Percentiles rank a stretch among this genome's conserved stretches.
These are phyloP conservation scores for Alexandromys fortis DNA, from an alignment of 2,113 vertebrate genomes.

Conservation along the genomic window DNA sequence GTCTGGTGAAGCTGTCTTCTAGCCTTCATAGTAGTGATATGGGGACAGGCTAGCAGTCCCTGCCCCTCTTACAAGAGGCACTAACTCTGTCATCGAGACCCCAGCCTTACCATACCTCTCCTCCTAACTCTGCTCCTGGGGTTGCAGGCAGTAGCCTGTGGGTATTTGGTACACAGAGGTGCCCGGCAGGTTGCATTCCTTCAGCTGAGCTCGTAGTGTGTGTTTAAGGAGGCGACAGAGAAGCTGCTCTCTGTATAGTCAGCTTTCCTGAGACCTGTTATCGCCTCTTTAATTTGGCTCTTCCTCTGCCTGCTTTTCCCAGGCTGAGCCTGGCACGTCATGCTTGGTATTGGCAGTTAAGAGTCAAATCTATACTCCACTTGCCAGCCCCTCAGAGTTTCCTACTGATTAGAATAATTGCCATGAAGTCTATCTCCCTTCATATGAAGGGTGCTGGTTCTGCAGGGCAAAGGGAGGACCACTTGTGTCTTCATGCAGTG, in stretches of 20 bases:
- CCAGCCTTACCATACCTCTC: neutral
- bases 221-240: neutral
- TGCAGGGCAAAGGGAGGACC: neutral
- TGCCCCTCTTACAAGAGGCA: neutral
- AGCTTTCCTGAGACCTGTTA: neutral
- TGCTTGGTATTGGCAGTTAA: accelerated
- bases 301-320: neutral
- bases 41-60: neutral
- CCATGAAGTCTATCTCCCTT: neutral
- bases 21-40: neutral
- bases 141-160: neutral
- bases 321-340: neutral
- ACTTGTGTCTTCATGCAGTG: neutral
- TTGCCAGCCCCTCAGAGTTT: neutral
- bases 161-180: neutral
- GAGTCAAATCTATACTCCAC: too few species aligned
- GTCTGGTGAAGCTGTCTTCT: neutral
- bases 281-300: accelerated
- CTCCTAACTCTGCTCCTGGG: too few species aligned
- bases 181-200: neutral
- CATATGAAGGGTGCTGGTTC: neutral
- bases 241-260: accelerated
- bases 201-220: accelerated
- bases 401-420: neutral
- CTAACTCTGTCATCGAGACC: too few species aligned